phyloP scores from a whole-genome alignment of 2,888 invertebrate genomes.

The Pyrgus malvae region DNA sequence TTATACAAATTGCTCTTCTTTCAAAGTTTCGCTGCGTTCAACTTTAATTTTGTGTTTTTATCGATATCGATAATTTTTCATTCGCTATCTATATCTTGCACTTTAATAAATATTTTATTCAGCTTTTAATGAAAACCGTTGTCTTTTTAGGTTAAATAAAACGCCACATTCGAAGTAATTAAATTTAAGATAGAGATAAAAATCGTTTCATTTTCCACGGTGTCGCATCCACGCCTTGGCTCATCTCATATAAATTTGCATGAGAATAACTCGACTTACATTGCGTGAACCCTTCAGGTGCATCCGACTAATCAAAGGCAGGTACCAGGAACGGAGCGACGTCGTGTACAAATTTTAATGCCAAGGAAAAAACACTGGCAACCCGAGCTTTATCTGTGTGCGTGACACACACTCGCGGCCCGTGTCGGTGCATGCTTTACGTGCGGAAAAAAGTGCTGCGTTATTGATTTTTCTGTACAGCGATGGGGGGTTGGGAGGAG shows the following conservation, averaged over 20 bases:
- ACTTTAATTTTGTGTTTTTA: conserved; percentile 1
- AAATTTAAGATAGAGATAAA: not conserved
- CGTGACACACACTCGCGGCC: conserved; percentile 52
- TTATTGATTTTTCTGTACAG: conserved; percentile 82
- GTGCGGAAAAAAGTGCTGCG: conserved; percentile 83
- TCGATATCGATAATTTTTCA: conserved; percentile 11
- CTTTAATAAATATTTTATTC: too few species aligned
- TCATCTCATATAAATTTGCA: conserved; percentile 26
- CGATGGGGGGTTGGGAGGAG: conserved; percentile 55
- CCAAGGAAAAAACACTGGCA: conserved; percentile 68
- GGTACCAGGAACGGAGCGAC: conserved; percentile 41
- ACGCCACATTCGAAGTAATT: not conserved
- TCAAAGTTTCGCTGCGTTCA: not conserved
- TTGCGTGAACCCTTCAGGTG: conserved; percentile 61
- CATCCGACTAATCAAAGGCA: conserved; percentile 61
- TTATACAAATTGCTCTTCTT: conserved; percentile 4
- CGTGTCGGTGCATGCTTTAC: conserved; percentile 81
- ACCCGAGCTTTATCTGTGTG: conserved; percentile 55
- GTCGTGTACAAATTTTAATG: conserved; percentile 65
- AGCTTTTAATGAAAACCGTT: not conserved
- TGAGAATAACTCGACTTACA: conserved; percentile 35
- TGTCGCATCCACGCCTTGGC: conserved; percentile 28
- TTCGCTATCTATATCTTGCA: not conserved
- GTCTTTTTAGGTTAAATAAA: not conserved
- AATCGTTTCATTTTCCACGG: not conserved